Percentiles rank a stretch among this genome's conserved stretches.
These are phyloP conservation scores for Characodon lateralis DNA, from an alignment of 2,797 vertebrate genomes.

Conservation along the genomic window DNA sequence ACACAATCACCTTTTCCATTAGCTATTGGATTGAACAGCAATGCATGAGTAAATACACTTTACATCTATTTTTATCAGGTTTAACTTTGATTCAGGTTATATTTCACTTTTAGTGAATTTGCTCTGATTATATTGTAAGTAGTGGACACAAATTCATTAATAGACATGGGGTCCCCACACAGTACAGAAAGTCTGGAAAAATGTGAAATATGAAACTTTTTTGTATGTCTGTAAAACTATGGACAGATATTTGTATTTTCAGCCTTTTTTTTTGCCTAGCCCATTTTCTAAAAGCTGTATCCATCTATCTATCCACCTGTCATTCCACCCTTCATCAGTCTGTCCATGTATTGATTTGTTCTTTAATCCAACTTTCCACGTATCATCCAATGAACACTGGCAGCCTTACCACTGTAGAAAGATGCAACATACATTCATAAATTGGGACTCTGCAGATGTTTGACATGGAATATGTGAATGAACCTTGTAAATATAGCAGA, in stretches of 20 bases:
- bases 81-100: neutral
- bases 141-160: neutral
- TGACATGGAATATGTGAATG: neutral
- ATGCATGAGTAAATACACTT: neutral
- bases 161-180: too few species aligned
- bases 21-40: neutral
- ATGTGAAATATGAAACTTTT: too few species aligned
- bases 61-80: neutral
- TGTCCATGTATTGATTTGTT: neutral
- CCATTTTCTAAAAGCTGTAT: neutral
- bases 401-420: neutral
- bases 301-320: neutral
- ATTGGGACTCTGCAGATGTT: neutral
- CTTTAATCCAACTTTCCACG: too few species aligned
- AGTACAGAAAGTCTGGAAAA: too few species aligned
- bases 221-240: too few species aligned
- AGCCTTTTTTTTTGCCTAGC: too few species aligned
- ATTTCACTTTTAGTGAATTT: neutral
- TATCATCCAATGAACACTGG: neutral
- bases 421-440: neutral
- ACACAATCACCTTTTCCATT: neutral
- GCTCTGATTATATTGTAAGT: neutral
- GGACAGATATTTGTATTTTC: too few species aligned
- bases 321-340: neutral
- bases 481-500: neutral